Evolutionary conservation across 2,888 invertebrate genomes (phyloP).

Genomic region (Nymphalis polychloros): DNA sequence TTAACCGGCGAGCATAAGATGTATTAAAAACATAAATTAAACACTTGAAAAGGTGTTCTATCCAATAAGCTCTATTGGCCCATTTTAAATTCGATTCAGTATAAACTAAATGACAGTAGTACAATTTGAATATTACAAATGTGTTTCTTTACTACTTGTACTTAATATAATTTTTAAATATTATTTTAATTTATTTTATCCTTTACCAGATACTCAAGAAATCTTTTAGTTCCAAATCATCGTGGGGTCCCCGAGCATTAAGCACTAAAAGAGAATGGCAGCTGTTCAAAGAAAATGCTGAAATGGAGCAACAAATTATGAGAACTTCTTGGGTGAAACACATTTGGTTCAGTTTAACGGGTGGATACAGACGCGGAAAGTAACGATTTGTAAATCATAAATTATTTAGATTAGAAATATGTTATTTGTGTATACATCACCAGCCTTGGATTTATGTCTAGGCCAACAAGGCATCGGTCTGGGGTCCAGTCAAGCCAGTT

Average conservation of each 20-base stretch:
- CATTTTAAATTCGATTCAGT: too few relatives aligned
- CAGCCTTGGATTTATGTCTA: too few relatives aligned
- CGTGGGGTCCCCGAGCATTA: conserved; percentile 84
- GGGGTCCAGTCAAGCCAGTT: too few relatives aligned
- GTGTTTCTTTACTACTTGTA: neutral
- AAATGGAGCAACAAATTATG: conserved; percentile 51
- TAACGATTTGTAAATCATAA: neutral
- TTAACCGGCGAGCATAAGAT: too few relatives aligned
- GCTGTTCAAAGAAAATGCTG: conserved; percentile 74
- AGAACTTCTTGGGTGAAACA: conserved; percentile 48
- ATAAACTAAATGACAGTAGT: too few relatives aligned
- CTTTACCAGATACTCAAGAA: conserved; percentile 64
- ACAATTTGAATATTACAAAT: neutral
- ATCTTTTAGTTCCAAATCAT: conserved; percentile 66
- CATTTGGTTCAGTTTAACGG: conserved; percentile 55
- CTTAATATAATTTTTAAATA: neutral
- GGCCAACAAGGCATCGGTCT: too few relatives aligned
- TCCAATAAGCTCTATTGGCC: too few relatives aligned
- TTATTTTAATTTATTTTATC: neutral
- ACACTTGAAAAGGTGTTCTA: too few relatives aligned
- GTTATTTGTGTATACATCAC: neutral
- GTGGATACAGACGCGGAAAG: conserved; percentile 47
- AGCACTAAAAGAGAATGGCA: conserved; percentile 79
- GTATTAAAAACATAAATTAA: too few relatives aligned
- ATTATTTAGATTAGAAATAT: neutral